Evolutionary conservation across 2,888 invertebrate species (phyloP), one percentile per base, ranked within the genome.

Genomic region (Antitype chi): DNA sequence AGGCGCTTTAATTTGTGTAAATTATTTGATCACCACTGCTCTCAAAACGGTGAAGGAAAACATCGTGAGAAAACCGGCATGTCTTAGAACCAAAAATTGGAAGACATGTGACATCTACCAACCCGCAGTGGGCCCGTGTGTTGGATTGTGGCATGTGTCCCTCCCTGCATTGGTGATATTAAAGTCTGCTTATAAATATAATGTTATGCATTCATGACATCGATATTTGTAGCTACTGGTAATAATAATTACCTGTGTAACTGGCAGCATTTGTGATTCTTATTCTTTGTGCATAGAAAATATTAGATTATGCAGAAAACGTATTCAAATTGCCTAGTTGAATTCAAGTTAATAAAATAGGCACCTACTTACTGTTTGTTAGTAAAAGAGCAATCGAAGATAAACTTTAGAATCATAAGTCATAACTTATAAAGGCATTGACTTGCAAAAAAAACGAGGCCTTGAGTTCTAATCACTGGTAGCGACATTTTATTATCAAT

Each of bases 321-420:
- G 20, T 28, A 60, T 28, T 28, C 25, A 32, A n/a, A n/a, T 43
- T 43, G n/a, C 0, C 1, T 9, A 47, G 23, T 59, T 11, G 20
- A 62, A 62, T n/a, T 6, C 5, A 20, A 60, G 66, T 67, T 53
- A 67, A 32, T n/a, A n/a, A n/a, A n/a, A n/a, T n/a, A n/a, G n/a
- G n/a, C n/a, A n/a, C n/a, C n/a, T n/a, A n/a, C n/a, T n/a, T n/a
- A 68, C 47, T n/a, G 28, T 66, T 15, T 38, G 32, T 69, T 73
- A 5, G 6, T 59, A 20, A 66, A 66, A 57, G 20, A 20, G 5
- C n/a, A 20, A 49, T 47, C 28, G 0, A 43, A 53, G 38, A 52
- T 52, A 59, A 28, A 43, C n/a, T 38, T 11, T 23, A n/a, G 9
- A 28, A 15, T 32, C 20, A 23, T n/a, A 23, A 23, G 23, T 23